Conservation (phyloP, 2,888 invertebrate species). For the Lasioglossum marginatum region DNA sequence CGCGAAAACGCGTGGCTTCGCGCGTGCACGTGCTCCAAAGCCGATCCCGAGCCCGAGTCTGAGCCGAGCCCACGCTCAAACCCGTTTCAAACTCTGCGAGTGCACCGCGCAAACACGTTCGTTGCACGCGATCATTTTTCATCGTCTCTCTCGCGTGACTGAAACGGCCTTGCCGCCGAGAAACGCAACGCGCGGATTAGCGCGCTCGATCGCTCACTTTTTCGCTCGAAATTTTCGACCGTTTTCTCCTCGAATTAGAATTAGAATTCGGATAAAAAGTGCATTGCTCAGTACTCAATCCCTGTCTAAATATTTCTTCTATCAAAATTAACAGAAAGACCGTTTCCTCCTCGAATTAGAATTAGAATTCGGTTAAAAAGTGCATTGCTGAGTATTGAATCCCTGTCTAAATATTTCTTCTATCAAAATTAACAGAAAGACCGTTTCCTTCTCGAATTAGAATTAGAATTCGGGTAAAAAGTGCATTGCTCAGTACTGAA, state of each 20-base stretch:
- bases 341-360: too few relatives aligned
- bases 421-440: too few relatives aligned
- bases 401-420: too few relatives aligned
- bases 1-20: constrained; percentile 24
- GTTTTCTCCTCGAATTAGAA: background rate
- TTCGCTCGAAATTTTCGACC: background rate
- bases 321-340: too few relatives aligned
- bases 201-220: background rate
- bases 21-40: constrained; percentile 24
- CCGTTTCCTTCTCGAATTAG: too few relatives aligned
- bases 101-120: constrained; percentile 34
- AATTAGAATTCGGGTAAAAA: too few relatives aligned
- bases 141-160: constrained; percentile 49
- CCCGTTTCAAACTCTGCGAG: constrained; percentile 1
- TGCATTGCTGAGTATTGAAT: too few relatives aligned
- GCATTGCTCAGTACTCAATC: background rate
- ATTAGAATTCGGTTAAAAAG: too few relatives aligned
- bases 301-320: background rate
- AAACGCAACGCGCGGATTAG: background rate
- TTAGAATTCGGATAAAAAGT: background rate
- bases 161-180: constrained; percentile 7
- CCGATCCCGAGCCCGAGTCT: constrained; percentile 12
- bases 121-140: constrained; percentile 52
- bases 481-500: too few relatives aligned
- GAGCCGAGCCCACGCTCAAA: constrained; percentile 30